Base-by-base conservation (phyloP, 2,888 invertebrate genomes). In the Coenonympha glycerion region DNA sequence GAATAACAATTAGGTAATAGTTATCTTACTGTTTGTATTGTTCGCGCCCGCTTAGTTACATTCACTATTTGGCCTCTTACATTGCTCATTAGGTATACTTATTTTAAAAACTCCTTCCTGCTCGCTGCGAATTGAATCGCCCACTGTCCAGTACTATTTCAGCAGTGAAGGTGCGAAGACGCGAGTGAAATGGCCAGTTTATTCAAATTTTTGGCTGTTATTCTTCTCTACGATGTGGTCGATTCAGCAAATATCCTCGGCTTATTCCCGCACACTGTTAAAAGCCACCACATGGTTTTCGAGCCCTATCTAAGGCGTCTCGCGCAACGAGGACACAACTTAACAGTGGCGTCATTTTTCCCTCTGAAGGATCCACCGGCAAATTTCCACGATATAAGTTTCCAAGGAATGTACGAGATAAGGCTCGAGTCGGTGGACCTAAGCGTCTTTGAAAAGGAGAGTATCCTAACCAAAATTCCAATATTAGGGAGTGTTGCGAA, bases 271-370 rank as follows among this genome's bases (percentile, higher is more conserved):
- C 88, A 91, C 62, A 82, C 87, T 0, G 90, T 90, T 0, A 89
- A 87, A 53, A 92, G 91, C 59, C 92, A 92, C 61, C 90, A 90
- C 60, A 84, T 89, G 68, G 89, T 90, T 1, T 90, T 90, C 66
- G 84, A 88, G 37, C 88, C 88, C 0, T 70, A 91, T 3, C 64
- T 91, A 5, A 79, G 78, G 44, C 85, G 80, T 31, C 68, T 92
- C 45, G 89, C 89, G 0, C 76, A 77, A 16, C 80, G 87, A 39
- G 91, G 91, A 1, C 91, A 92, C 63, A 81, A 91, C 36, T 66
- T 92, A 2, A 91, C 91, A 9, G 88, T 91, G 1, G 77, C 90
- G 1, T 89, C 90, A 0, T 88, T 89, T 69, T 91, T 90, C 66
- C 90, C 91, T 0, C 59, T 76, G 39, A 79, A 79, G 56, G 66